A percentile compares a stretch with the other conserved stretches of the same genome.
Evolutionary conservation across 2,113 vertebrate species (phyloP).

Genomic region (Galeopterus variegatus): DNA sequence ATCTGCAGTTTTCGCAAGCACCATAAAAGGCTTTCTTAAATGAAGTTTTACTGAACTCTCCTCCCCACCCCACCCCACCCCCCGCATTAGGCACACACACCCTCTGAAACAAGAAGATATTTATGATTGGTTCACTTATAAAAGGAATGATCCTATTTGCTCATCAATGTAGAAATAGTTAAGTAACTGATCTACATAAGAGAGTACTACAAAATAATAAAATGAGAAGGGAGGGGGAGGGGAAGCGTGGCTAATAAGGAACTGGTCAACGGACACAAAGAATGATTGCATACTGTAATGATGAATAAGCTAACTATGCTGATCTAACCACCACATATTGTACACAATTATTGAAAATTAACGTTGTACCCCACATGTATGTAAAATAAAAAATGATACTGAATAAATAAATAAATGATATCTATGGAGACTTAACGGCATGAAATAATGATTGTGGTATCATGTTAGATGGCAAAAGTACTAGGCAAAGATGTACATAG

Average conservation of each 20-base stretch:
- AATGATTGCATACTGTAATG: too few relatives aligned
- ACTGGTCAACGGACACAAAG: too few relatives aligned
- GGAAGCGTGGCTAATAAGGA: too few relatives aligned
- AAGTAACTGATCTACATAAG: not conserved
- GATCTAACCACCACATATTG: too few relatives aligned
- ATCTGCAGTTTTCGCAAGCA: constrained; percentile 7
- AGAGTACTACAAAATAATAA: not conserved
- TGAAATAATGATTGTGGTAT: not conserved
- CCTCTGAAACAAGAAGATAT: not conserved
- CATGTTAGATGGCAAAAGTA: not conserved
- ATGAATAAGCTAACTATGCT: too few relatives aligned
- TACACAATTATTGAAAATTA: too few relatives aligned
- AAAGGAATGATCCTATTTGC: not conserved
- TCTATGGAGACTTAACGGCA: not conserved
- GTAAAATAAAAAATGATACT: too few relatives aligned
- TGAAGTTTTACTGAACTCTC: not conserved
- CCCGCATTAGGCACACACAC: not conserved
- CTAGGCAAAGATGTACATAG: not conserved
- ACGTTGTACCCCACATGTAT: too few relatives aligned
- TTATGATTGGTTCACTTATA: not conserved
- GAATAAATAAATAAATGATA: not conserved
- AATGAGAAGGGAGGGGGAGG: too few relatives aligned
- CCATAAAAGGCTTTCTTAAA: not conserved
- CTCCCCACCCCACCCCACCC: rapidly evolving
- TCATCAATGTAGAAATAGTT: not conserved